Evolutionary conservation across 2,797 vertebrate species (phyloP).

Genomic region (Hylomyscus alleni): DNA sequence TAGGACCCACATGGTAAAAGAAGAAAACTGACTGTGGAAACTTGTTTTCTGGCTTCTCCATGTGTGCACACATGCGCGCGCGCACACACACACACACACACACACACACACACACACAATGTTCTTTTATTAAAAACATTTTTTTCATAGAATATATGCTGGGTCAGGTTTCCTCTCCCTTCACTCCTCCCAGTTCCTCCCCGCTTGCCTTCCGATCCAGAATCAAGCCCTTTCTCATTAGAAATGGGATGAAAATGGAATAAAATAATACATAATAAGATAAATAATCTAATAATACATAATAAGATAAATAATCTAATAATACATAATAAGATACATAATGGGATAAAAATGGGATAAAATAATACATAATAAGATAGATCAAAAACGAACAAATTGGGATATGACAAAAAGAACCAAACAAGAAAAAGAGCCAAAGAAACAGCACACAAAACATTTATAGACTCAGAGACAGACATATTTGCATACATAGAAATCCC

Average conservation of each 20-base stretch:
- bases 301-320: too few species aligned
- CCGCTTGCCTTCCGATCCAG: background rate
- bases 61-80: background rate
- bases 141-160: background rate
- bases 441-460: background rate
- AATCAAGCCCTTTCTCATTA: background rate
- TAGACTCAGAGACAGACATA: background rate
- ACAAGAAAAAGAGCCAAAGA: background rate
- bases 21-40: background rate
- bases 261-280: background rate
- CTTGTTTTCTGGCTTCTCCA: background rate
- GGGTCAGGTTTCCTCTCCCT: background rate
- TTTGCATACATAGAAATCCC: background rate
- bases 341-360: background rate
- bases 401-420: background rate
- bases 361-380: background rate
- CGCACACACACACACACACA: background rate
- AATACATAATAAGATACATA: too few species aligned
- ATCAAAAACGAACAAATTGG: background rate
- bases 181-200: background rate
- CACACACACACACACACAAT: background rate
- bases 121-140: background rate
- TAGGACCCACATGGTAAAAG: background rate
- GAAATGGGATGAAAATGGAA: background rate
- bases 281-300: too few species aligned